phyloP scores from a whole-genome alignment of 2,797 vertebrate genomes.

The Diplodus sargus region DNA sequence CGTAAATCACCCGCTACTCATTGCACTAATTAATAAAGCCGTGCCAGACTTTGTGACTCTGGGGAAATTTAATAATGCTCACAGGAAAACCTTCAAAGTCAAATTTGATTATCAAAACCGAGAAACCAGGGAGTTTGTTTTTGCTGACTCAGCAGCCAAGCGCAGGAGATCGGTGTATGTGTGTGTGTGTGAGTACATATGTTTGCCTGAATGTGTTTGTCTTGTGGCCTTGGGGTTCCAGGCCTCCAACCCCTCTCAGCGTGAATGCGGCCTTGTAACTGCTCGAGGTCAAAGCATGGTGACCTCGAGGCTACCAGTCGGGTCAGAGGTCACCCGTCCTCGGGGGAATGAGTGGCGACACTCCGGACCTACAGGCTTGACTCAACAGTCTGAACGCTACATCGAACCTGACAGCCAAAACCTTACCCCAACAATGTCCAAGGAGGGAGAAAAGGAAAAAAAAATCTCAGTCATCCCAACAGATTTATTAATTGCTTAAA shows the following conservation, averaged over 20 bases:
- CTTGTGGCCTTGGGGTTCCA: slow-evolving; percentile 56
- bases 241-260: slow-evolving; percentile 60
- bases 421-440: slow-evolving; percentile 17
- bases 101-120: slow-evolving; percentile 68
- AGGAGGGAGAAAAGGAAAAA: slow-evolving; percentile 6
- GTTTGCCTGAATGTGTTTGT: slow-evolving; percentile 42
- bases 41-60: slow-evolving; percentile 77
- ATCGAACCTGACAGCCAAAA: slow-evolving; percentile 63
- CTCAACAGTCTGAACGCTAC: slow-evolving; percentile 50
- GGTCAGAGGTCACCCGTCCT: slow-evolving; percentile 65
- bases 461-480: slow-evolving; percentile 33
- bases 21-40: slow-evolving; percentile 81
- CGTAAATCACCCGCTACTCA: slow-evolving; percentile 79
- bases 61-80: slow-evolving; percentile 69
- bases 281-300: slow-evolving; percentile 69
- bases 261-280: slow-evolving; percentile 76
- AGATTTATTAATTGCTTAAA: slow-evolving; percentile 46
- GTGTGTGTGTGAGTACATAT: slow-evolving; percentile 7
- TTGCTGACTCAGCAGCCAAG: slow-evolving; percentile 55
- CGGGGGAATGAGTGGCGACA: slow-evolving; percentile 73
- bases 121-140: slow-evolving; percentile 43
- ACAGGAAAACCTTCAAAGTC: slow-evolving; percentile 72
- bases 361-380: slow-evolving; percentile 66
- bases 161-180: slow-evolving; percentile 12
- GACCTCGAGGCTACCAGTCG: slow-evolving; percentile 70